Percentiles rank a stretch among this genome's conserved stretches.
Evolutionary conservation across 2,888 invertebrate genomes (phyloP).

Genomic region (Dinocampus coccinellae): DNA sequence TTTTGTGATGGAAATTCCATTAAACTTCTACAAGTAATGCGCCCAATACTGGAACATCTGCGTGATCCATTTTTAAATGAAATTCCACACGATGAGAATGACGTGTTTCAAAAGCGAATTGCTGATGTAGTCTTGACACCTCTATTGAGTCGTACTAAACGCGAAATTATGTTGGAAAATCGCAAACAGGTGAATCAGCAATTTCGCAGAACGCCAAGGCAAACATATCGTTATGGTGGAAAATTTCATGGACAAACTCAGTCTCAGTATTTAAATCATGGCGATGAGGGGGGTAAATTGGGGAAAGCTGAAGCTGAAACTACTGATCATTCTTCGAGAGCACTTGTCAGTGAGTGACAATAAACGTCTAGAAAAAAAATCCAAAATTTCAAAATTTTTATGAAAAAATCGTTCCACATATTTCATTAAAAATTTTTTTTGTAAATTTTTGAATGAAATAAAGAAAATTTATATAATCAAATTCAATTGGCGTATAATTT

Average conservation of each 20-base stretch:
- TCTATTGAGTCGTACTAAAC: constrained; percentile 51
- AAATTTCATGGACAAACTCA: constrained; percentile 84
- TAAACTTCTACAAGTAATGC: constrained; percentile 63
- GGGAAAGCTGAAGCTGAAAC: constrained; percentile 89
- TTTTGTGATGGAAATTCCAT: constrained; percentile 70
- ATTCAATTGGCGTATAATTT: not conserved
- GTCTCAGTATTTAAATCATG: constrained; percentile 84
- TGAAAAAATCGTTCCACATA: not conserved
- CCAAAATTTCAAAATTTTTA: not conserved
- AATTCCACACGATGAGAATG: constrained; percentile 59
- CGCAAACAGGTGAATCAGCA: constrained; percentile 43
- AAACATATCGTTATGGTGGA: constrained; percentile 64
- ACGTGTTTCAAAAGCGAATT: constrained; percentile 47
- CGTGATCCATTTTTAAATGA: constrained; percentile 58
- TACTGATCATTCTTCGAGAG: constrained; percentile 78
- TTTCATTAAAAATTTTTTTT: not conserved
- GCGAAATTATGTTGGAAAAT: constrained; percentile 50
- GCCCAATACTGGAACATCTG: constrained; percentile 40
- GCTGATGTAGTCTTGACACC: constrained; percentile 50
- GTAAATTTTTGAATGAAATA: not conserved
- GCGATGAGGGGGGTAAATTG: constrained; percentile 72
- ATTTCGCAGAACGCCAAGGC: constrained; percentile 53
- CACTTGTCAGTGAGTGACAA: constrained; percentile 78
- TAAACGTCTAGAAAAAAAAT: not conserved
- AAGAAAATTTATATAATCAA: not conserved